Percentiles rank a stretch among this genome's conserved stretches.
phyloP scores from a whole-genome alignment of 2,797 vertebrate genomes.

The Ctenochaetus hawaiiensis region DNA sequence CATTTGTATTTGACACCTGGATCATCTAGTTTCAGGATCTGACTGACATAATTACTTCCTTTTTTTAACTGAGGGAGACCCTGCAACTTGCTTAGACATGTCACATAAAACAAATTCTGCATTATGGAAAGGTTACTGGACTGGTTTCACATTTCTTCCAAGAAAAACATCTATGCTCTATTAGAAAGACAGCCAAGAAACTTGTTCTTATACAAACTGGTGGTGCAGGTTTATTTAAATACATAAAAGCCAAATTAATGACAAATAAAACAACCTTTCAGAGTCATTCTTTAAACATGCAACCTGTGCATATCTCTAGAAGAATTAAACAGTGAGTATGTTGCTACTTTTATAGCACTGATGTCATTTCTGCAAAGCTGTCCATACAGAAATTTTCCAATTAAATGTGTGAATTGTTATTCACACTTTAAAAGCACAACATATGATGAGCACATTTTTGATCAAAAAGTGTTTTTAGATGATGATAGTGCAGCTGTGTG shows the following conservation, averaged over 20 bases:
- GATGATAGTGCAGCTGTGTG: not conserved
- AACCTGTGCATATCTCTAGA: constrained; percentile 1
- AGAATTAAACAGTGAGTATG: not conserved
- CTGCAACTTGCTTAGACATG: constrained; percentile 8
- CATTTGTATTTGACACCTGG: constrained; percentile 6
- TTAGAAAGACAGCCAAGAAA: not conserved
- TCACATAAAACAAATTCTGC: not conserved
- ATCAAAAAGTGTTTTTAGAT: constrained; percentile 1
- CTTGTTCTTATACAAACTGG: not conserved
- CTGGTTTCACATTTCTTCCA: not conserved
- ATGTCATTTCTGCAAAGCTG: constrained; percentile 2
- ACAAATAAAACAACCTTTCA: not conserved
- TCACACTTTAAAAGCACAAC: constrained; percentile 5
- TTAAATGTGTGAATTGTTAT: not conserved
- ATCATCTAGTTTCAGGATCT: constrained; percentile 13
- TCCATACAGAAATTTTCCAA: not conserved
- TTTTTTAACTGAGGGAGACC: not conserved
- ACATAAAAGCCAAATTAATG: not conserved
- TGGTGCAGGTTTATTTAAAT: not conserved
- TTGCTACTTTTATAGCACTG: not conserved
- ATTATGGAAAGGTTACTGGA: not conserved
- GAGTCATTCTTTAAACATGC: not conserved
- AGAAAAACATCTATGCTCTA: not conserved
- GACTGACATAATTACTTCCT: not conserved
- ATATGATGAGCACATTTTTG: not conserved